Conservation (phyloP, 1,140 invertebrate genomes). For the Dendroctonus ponderosae region DNA sequence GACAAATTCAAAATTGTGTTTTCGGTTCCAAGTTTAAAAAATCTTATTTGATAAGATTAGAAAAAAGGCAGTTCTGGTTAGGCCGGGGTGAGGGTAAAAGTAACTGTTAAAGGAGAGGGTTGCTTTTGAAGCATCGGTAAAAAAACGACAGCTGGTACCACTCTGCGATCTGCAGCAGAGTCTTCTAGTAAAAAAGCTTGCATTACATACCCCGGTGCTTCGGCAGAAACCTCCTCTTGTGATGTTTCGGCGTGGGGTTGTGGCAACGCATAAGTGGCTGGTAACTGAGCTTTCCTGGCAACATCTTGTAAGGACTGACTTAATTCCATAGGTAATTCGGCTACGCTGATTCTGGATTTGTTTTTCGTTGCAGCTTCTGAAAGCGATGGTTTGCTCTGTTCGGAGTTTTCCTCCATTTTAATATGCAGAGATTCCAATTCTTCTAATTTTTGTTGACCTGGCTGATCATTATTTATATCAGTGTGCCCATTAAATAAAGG, state of each 20-base stretch:
- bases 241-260: slow-evolving; percentile 35
- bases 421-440: slow-evolving; percentile 27
- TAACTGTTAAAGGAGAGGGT: slow-evolving; percentile 76
- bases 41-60: slow-evolving; percentile 29
- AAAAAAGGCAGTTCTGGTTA: slow-evolving; percentile 50
- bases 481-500: slow-evolving; percentile 51
- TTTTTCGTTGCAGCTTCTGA: slow-evolving; percentile 44
- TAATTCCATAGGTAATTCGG: slow-evolving; percentile 53
- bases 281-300: slow-evolving; percentile 58
- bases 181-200: slow-evolving; percentile 83
- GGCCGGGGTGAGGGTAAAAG: slow-evolving; percentile 88
- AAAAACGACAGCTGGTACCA: slow-evolving; percentile 88
- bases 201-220: slow-evolving; percentile 59
- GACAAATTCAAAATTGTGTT: not conserved
- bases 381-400: slow-evolving; percentile 14
- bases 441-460: slow-evolving; percentile 40
- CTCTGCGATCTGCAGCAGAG: slow-evolving; percentile 50
- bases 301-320: slow-evolving; percentile 56
- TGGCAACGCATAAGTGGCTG: slow-evolving; percentile 60
- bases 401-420: slow-evolving; percentile 34
- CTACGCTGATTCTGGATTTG: slow-evolving; percentile 42
- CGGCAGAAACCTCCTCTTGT: slow-evolving; percentile 30
- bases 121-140: slow-evolving; percentile 85
- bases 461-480: slow-evolving; percentile 44
- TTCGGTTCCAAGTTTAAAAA: not conserved